Conservation (phyloP, 2,797 vertebrate genomes). For the Scolopax bukidnonensis region DNA sequence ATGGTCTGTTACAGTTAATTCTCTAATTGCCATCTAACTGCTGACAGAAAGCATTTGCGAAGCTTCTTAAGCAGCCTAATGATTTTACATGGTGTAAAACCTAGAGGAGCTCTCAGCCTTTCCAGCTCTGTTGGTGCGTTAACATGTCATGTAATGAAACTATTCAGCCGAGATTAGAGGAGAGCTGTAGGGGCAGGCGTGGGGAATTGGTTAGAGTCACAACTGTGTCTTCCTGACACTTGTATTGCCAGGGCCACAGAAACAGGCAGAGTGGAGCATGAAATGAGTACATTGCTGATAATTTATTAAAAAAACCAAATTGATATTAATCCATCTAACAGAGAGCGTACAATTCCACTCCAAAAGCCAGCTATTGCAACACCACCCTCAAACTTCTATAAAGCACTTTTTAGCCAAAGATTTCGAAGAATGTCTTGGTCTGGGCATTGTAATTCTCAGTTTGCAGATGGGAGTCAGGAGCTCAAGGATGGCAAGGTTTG, state of each 20-base stretch:
- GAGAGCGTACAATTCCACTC: background rate
- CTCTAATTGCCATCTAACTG: constrained; percentile 43
- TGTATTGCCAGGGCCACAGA: background rate
- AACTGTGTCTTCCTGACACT: background rate
- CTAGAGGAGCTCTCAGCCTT: constrained; percentile 11
- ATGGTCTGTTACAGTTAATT: constrained; percentile 9
- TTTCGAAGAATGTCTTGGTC: background rate
- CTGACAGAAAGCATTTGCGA: constrained; percentile 37
- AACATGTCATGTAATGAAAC: constrained; percentile 4
- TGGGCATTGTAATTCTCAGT: background rate
- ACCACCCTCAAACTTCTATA: background rate
- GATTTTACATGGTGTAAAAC: constrained; percentile 15
- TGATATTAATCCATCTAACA: background rate
- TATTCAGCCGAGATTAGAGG: background rate
- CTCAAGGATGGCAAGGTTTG: background rate
- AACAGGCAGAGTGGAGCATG: background rate
- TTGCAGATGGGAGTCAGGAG: background rate
- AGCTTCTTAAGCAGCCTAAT: constrained; percentile 24
- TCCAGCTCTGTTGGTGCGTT: background rate
- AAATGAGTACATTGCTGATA: background rate
- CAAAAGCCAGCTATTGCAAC: background rate
- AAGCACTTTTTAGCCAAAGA: background rate
- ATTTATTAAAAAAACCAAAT: constrained; percentile 39
- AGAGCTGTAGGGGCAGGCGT: background rate
- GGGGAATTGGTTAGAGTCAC: background rate